Conservation (phyloP, 2,888 invertebrate species). For the Chouioia cunea region DNA sequence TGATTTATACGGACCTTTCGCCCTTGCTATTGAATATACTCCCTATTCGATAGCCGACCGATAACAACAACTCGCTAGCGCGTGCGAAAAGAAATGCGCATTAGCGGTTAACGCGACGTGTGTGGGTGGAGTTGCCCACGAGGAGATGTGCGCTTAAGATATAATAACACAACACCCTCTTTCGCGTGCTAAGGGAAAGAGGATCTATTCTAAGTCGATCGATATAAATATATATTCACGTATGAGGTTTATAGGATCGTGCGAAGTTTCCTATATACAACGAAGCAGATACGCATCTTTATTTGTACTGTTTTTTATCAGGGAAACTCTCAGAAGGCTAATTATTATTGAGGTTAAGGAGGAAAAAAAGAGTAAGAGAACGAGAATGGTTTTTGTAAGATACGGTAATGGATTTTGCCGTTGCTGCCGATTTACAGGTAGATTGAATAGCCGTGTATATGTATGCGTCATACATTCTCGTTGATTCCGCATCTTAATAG, state of each 20-base stretch:
- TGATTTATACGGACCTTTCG: slow-evolving; percentile 30
- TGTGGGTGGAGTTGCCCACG: slow-evolving; percentile 44
- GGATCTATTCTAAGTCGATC: slow-evolving; percentile 62
- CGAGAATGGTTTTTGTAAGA: neutral
- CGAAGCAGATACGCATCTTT: slow-evolving; percentile 27
- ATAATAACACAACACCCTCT: neutral
- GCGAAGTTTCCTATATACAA: neutral
- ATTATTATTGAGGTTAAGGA: slow-evolving; percentile 2
- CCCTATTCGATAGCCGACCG: neutral
- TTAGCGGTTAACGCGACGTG: slow-evolving; percentile 45
- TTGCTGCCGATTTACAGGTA: neutral
- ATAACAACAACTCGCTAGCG: slow-evolving; percentile 11
- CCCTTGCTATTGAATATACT: slow-evolving; percentile 33
- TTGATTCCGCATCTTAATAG: slow-evolving; percentile 34
- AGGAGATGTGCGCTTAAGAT: neutral
- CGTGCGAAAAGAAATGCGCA: slow-evolving; percentile 44
- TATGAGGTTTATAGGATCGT: neutral
- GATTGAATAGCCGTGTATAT: slow-evolving; percentile 13
- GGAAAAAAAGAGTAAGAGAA: too few relatives aligned
- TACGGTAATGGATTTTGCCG: slow-evolving; percentile 36
- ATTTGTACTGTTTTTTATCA: slow-evolving; percentile 42
- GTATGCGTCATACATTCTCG: neutral
- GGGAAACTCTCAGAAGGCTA: neutral
- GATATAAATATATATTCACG: slow-evolving; percentile 51
- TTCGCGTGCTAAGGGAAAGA: neutral